Conservation (phyloP, 2,888 invertebrate species). For the Diaprepes abbreviatus region DNA sequence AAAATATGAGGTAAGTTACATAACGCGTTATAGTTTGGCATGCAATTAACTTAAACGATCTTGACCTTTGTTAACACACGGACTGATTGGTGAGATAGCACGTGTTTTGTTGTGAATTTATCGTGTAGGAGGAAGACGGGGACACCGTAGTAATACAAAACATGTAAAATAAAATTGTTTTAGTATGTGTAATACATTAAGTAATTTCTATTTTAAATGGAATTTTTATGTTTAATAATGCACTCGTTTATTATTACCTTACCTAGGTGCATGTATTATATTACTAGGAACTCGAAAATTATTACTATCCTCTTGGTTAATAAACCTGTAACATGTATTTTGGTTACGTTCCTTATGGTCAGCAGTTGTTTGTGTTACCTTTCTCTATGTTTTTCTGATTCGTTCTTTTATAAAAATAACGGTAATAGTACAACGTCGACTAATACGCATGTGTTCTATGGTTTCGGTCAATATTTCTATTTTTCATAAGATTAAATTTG, state of each 20-base stretch:
- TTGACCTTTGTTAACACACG: conserved; percentile 59
- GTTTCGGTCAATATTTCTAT: too few species aligned
- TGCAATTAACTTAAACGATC: conserved; percentile 58
- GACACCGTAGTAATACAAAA: conserved; percentile 39
- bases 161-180: conserved; percentile 17
- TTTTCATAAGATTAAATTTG: too few species aligned
- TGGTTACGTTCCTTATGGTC: too few species aligned
- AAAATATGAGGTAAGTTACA: conserved; percentile 47
- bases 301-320: too few species aligned
- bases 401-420: too few species aligned
- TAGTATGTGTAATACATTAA: conserved; percentile 45
- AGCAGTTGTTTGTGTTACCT: too few species aligned
- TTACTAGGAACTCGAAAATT: too few species aligned
- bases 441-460: too few species aligned
- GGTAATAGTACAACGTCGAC: too few species aligned
- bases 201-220: conserved; percentile 19
- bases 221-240: neutral
- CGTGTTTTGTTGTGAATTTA: conserved; percentile 57
- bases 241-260: too few species aligned
- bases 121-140: conserved; percentile 55
- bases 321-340: too few species aligned
- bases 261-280: neutral
- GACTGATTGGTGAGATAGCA: conserved; percentile 58
- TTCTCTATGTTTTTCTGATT: too few species aligned
- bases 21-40: conserved; percentile 54